These are phyloP conservation scores for Gisinianus flammeolus DNA, from an alignment of 2,888 invertebrate species.

Conservation along the genomic window DNA sequence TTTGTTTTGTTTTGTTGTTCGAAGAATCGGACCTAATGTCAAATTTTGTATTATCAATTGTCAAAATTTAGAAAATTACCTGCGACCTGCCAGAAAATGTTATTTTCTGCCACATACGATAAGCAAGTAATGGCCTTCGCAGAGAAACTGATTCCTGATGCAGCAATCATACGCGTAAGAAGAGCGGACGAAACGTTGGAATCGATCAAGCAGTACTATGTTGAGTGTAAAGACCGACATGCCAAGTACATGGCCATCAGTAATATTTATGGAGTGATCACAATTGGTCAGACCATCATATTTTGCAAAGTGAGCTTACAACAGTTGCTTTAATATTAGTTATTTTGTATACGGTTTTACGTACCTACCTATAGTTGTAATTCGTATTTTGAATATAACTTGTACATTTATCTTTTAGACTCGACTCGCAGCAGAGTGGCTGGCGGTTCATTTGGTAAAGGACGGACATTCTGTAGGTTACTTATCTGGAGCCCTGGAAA, in stretches of 20 bases:
- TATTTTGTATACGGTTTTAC: too few relatives aligned
- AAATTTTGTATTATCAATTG: too few relatives aligned
- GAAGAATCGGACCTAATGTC: too few relatives aligned
- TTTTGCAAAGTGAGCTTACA: constrained; percentile 81
- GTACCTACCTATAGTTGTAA: too few relatives aligned
- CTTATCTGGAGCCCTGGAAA: constrained; percentile 88
- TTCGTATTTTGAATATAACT: neutral
- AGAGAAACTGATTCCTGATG: constrained; percentile 88
- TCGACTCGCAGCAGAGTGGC: constrained; percentile 83
- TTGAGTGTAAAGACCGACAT: constrained; percentile 80
- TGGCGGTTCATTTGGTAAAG: constrained; percentile 84
- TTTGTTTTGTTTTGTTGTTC: too few relatives aligned
- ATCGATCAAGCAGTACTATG: constrained; percentile 97
- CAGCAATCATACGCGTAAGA: constrained; percentile 82
- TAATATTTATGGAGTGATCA: constrained; percentile 94
- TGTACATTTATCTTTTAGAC: constrained; percentile 67
- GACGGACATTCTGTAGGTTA: constrained; percentile 95
- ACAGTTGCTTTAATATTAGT: too few relatives aligned
- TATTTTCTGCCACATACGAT: constrained; percentile 98
- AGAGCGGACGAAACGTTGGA: constrained; percentile 94
- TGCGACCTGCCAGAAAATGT: constrained; percentile 90
- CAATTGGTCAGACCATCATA: constrained; percentile 97
- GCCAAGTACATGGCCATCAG: constrained; percentile 92
- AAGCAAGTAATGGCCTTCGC: constrained; percentile 89
- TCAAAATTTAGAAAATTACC: too few relatives aligned